Evolutionary conservation across 2,888 invertebrate genomes (phyloP), one percentile per base, ranked within the genome.

Genomic region (Lasius fuliginosus): DNA sequence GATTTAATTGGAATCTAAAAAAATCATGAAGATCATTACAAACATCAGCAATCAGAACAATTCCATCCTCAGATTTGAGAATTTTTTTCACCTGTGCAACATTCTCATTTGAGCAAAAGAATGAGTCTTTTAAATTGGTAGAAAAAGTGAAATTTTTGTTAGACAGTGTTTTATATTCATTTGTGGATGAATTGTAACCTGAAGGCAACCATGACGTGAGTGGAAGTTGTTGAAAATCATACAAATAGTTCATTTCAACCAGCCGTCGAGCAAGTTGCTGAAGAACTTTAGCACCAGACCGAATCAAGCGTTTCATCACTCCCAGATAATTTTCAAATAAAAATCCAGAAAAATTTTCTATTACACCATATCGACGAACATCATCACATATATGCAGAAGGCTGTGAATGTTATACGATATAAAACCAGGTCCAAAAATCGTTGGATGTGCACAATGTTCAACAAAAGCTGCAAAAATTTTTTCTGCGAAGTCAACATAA

Each of bases 381-480:
- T 56, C 56, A 56, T 23, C 23, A 56, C 53, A 56, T n/a, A 56
- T 8, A 56, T 56, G 9, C 8, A 56, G 23, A 56, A 56, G 56
- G n/a, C 56, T n/a, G n/a, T 56, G 56, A 56, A 56, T n/a, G n/a
- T 56, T 56, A 56, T 56, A 56, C n/a, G n/a, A n/a, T 56, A 56
- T 56, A 9, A 56, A 56, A 56, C n/a, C 18, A 56, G 23, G n/a
- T 56, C 56, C 23, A 23, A 56, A 56, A 18, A 56, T 9, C 18
- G 56, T n/a, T 56, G 18, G 18, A 56, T 56, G 53, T n/a, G 53
- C n/a, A 56, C n/a, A 56, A 56, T 56, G 56, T n/a, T 2, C 18
- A 56, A 56, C 23, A 56, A 56, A 56, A n/a, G 18, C n/a, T 23
- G 18, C n/a, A n/a, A 56, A n/a, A 56, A 56, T 12, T n/a, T 56